Evolutionary conservation across 2,888 invertebrate genomes (phyloP).

Genomic region (Automeris io): DNA sequence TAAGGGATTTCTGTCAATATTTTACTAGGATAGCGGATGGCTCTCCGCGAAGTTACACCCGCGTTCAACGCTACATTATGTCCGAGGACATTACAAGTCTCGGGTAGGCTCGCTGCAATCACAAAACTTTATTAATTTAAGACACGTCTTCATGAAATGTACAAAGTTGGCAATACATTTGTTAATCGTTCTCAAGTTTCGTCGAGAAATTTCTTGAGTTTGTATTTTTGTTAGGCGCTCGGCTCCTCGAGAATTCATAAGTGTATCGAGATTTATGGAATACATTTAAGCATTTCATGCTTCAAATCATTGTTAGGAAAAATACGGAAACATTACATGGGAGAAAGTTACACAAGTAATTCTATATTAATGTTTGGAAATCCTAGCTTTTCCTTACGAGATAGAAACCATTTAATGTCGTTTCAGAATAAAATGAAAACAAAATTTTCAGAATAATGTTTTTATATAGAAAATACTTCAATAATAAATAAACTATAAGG

Average conservation of each 20-base stretch:
- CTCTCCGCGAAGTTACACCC: constrained; percentile 24
- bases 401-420: no score
- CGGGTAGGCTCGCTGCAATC: constrained; percentile 19
- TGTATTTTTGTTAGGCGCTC: constrained; percentile 56
- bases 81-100: constrained; percentile 13
- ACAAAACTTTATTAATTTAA: constrained; percentile 60
- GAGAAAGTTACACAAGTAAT: constrained; percentile 37
- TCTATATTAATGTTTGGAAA: constrained; percentile 43
- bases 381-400: constrained; percentile 39
- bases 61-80: constrained; percentile 29
- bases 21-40: constrained; percentile 68
- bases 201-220: constrained; percentile 38
- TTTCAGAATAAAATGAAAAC: no score
- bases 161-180: constrained; percentile 36
- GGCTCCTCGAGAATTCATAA: constrained; percentile 48
- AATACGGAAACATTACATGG: constrained; percentile 55
- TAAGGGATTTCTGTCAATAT: constrained; percentile 77
- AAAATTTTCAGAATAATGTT: no score
- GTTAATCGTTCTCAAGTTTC: constrained; percentile 49
- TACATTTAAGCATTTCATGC: constrained; percentile 52
- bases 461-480: no score
- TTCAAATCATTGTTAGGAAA: constrained; percentile 46
- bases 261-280: constrained; percentile 64
- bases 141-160: constrained; percentile 28
- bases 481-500: no score